These are phyloP conservation scores for Micropoecilia bifurca DNA, from an alignment of 2,797 vertebrate genomes.

Conservation along the genomic window DNA sequence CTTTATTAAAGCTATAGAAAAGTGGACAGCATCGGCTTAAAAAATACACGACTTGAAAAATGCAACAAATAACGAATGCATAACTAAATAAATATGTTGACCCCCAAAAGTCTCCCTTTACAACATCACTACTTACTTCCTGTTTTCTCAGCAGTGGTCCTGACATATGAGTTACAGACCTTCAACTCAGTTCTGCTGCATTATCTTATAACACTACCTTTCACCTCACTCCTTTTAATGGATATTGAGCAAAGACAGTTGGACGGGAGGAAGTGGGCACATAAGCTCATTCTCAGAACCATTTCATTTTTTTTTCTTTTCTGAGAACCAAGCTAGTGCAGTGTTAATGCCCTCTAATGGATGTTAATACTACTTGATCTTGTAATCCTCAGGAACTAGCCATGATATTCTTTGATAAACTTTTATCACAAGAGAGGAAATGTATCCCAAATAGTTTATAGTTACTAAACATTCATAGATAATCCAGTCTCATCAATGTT, in stretches of 20 bases:
- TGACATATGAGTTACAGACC: constrained; percentile 1
- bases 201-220: constrained; percentile 25
- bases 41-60: neutral
- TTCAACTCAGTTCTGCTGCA: neutral
- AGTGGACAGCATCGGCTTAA: neutral
- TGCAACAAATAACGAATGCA: neutral
- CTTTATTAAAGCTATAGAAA: neutral
- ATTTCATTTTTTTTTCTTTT: constrained; percentile 8
- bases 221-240: constrained; percentile 57
- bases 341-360: constrained; percentile 34
- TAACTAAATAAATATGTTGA: constrained; percentile 2
- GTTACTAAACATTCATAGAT: neutral
- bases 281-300: constrained; percentile 14
- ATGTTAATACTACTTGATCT: constrained; percentile 29
- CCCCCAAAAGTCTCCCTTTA: constrained; percentile 10
- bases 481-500: neutral
- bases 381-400: neutral
- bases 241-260: constrained; percentile 59
- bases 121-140: constrained; percentile 5
- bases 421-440: neutral
- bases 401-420: neutral
- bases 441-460: neutral
- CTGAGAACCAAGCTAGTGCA: constrained; percentile 18
- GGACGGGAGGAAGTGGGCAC: constrained; percentile 30
- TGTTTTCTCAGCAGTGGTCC: neutral